Conservation (phyloP, 1,140 invertebrate species). For the Charaxes varanes region DNA sequence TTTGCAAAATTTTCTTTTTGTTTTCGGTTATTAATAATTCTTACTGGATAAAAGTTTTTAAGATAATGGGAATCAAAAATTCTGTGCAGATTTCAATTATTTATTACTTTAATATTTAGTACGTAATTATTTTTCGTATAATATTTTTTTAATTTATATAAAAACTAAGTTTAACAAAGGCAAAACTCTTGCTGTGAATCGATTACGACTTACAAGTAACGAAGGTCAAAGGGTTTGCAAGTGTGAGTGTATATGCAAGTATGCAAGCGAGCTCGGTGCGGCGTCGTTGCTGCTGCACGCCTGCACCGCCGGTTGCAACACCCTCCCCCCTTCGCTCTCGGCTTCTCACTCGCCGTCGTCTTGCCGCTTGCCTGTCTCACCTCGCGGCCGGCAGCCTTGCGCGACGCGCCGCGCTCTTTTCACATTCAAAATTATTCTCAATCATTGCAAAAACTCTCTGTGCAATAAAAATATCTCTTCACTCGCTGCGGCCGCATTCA, state of each 20-base stretch:
- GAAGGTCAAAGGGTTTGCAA: slow-evolving; percentile 66
- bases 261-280: slow-evolving; percentile 71
- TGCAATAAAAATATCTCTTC: slow-evolving; percentile 64
- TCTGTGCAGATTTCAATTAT: neutral
- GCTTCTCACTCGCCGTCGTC: slow-evolving; percentile 70
- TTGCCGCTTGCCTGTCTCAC: slow-evolving; percentile 71
- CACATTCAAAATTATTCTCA: slow-evolving; percentile 73
- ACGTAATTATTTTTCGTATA: too few species aligned
- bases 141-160: too few species aligned
- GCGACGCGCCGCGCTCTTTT: slow-evolving; percentile 72
- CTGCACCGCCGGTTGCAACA: slow-evolving; percentile 71
- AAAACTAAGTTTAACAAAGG: slow-evolving; percentile 42
- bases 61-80: neutral
- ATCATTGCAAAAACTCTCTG: slow-evolving; percentile 71
- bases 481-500: slow-evolving; percentile 57
- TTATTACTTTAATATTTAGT: too few species aligned
- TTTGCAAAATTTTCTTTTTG: slow-evolving; percentile 4
- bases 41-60: slow-evolving; percentile 12
- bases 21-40: slow-evolving; percentile 5
- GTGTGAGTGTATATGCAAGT: slow-evolving; percentile 70
- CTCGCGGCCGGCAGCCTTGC: slow-evolving; percentile 72
- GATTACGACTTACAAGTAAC: slow-evolving; percentile 57
- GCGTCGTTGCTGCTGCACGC: slow-evolving; percentile 71
- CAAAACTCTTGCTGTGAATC: slow-evolving; percentile 59
- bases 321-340: slow-evolving; percentile 67